Conservation (phyloP, 2,888 invertebrate genomes). For the Tuberolachnus salignus region DNA sequence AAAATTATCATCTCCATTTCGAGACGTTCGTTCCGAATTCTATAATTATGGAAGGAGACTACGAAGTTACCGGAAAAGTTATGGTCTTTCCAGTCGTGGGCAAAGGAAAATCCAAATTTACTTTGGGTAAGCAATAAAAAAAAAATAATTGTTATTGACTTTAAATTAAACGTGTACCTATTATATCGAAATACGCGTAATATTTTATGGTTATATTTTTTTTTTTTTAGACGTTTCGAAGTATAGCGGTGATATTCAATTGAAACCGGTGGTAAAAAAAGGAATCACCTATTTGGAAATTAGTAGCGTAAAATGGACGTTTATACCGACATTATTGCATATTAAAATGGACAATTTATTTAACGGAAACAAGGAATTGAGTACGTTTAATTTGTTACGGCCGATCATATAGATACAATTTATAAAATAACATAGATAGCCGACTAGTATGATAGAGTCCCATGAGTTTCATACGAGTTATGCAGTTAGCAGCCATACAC, state of each 20-base stretch:
- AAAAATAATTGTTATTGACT: not conserved
- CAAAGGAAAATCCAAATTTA: conserved; percentile 59
- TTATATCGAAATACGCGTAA: not conserved
- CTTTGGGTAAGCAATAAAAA: conserved; percentile 57
- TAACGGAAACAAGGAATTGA: conserved; percentile 63
- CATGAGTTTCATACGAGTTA: too few relatives aligned
- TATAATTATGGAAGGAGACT: conserved; percentile 65
- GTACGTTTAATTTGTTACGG: conserved; percentile 53
- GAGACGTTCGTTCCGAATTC: not conserved
- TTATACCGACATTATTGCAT: conserved; percentile 60
- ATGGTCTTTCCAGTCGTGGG: conserved; percentile 60
- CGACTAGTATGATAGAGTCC: too few relatives aligned
- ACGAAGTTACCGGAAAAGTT: conserved; percentile 60
- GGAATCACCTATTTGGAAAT: conserved; percentile 62
- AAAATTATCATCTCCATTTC: not conserved
- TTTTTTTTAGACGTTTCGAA: conserved; percentile 36
- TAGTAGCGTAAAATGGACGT: conserved; percentile 59
- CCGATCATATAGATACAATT: too few relatives aligned
- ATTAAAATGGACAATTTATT: conserved; percentile 63
- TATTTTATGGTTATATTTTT: conserved; percentile 48
- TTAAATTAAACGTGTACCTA: not conserved
- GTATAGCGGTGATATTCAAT: conserved; percentile 2
- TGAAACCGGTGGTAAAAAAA: conserved; percentile 59
- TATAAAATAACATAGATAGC: too few relatives aligned
- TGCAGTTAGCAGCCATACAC: too few relatives aligned